phyloP scores from a whole-genome alignment of 2,888 invertebrate species.

The Galeopsomyia nigrocyanea region DNA sequence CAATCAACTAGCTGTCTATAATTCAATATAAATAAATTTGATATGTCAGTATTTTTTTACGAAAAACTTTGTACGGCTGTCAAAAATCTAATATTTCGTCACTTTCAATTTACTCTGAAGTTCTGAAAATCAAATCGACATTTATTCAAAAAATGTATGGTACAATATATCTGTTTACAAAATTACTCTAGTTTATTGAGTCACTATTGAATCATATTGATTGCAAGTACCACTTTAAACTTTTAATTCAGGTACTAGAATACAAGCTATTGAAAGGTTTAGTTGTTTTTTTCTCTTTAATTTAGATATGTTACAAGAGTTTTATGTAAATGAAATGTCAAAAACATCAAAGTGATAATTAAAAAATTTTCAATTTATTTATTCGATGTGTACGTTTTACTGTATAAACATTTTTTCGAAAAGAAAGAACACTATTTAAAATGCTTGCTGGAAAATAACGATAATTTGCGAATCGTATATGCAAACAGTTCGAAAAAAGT shows the following conservation, averaged over 20 bases:
- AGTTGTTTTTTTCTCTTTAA: constrained; percentile 22
- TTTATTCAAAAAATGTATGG: constrained; percentile 18
- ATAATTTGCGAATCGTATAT: too few relatives aligned
- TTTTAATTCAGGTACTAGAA: constrained; percentile 45
- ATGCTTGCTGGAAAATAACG: too few relatives aligned
- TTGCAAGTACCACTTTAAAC: constrained; percentile 25
- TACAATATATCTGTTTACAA: constrained; percentile 10
- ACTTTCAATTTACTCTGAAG: constrained; percentile 26
- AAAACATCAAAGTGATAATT: too few relatives aligned
- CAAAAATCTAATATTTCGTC: constrained; percentile 16
- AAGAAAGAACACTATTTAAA: too few relatives aligned
- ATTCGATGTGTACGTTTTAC: too few relatives aligned
- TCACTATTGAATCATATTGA: constrained; percentile 20
- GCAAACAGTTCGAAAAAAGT: too few relatives aligned
- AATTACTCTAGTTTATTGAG: constrained; percentile 18
- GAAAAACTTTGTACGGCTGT: constrained; percentile 42
- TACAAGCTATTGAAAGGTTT: constrained; percentile 39
- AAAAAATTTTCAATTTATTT: too few relatives aligned
- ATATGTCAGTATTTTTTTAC: constrained; percentile 5
- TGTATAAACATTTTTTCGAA: too few relatives aligned
- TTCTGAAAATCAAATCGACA: too few relatives aligned
- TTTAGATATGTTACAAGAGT: constrained; percentile 32
- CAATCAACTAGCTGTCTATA: constrained; percentile 7
- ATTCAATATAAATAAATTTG: constrained; percentile 19
- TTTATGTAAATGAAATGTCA: too few relatives aligned